Evolutionary conservation across 2,797 vertebrate genomes (phyloP), one percentile per base, ranked within the genome.

Genomic region (Cirrhinus molitorella): DNA sequence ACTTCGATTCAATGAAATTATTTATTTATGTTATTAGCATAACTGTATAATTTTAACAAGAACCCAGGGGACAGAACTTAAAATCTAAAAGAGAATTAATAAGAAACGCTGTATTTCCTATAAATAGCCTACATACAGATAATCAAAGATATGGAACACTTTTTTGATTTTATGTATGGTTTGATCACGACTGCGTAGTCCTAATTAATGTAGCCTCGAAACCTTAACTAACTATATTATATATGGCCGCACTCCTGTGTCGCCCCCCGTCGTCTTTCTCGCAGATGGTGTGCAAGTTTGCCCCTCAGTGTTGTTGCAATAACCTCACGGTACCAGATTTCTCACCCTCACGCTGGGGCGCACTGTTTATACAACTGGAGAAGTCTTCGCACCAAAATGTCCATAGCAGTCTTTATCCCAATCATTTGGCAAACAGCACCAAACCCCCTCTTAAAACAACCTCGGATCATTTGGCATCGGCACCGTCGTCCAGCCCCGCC

Each of bases 311-410:
- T 95, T 96, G 94, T 95, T 91, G 93, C 92, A 92, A 92, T 91
- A 94, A 94, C 92, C 91, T 68, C n/a, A 40, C 86, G 89, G 92
- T 91, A 91, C 88, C 88, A 93, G 91, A 88, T 91, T 89, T 91
- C 87, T 90, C 91, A 88, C 89, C 90, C 90, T 91, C 92, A 87
- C 88, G 89, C 86, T 6, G 10, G 68, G 82, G 78, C 83, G 83
- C 88, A 90, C 85, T 95, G 91, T 95, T 96, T 95, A 94, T 91
- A 93, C 95, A 94, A 94, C 89, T 94, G 94, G 93, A 92, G 88
- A 89, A 91, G 88, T 92, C 93, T 94, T 95, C 92, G 92, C 93
- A 93, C 88, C 90, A 91, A 91, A 91, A 88, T 89, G 90, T 79
- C 75, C 51, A 63, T 67, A 79, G 83, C 87, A 79, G 51, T 19